Evolutionary conservation across 2,113 vertebrate species (phyloP).

Genomic region (Maccullochella peelii): DNA sequence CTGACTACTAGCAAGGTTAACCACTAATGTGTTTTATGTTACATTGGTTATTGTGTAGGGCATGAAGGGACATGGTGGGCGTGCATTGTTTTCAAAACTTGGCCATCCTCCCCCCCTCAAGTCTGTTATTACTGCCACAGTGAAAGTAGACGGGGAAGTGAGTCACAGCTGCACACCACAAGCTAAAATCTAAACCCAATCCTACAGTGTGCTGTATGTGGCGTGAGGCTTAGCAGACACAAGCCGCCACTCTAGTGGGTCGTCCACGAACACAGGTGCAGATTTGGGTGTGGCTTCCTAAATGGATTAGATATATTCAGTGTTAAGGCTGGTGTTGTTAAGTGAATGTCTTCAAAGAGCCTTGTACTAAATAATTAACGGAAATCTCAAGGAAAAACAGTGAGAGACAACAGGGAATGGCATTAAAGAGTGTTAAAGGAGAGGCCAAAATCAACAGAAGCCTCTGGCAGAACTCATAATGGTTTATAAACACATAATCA

Average conservation of each 20-base stretch:
- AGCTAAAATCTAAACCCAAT: constrained; percentile 25
- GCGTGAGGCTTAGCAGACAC: constrained; percentile 17
- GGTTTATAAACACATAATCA: constrained; percentile 11
- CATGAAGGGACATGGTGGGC: constrained; percentile 37
- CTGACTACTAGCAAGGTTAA: background rate
- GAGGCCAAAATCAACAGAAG: background rate
- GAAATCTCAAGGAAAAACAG: constrained; percentile 5
- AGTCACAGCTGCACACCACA: constrained; percentile 53
- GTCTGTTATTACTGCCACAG: constrained; percentile 37
- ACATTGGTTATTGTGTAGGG: background rate
- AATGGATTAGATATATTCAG: constrained; percentile 26
- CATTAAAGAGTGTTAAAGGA: background rate
- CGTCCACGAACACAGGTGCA: constrained; percentile 1
- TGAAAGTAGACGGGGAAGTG: constrained; percentile 60
- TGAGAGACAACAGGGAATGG: background rate
- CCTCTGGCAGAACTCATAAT: background rate
- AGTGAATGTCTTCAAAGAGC: constrained; percentile 3
- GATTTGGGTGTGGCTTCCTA: constrained; percentile 63
- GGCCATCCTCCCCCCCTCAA: background rate
- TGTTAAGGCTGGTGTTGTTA: background rate
- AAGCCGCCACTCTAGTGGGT: background rate
- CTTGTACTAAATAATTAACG: constrained; percentile 5
- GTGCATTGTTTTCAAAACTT: constrained; percentile 18
- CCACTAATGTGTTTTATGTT: constrained; percentile 3
- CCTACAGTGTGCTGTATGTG: constrained; percentile 1